A percentile compares a stretch with the other conserved stretches of the same genome.
Conservation (phyloP, 2,113 vertebrate species). For the Ameiurus melas region DNA sequence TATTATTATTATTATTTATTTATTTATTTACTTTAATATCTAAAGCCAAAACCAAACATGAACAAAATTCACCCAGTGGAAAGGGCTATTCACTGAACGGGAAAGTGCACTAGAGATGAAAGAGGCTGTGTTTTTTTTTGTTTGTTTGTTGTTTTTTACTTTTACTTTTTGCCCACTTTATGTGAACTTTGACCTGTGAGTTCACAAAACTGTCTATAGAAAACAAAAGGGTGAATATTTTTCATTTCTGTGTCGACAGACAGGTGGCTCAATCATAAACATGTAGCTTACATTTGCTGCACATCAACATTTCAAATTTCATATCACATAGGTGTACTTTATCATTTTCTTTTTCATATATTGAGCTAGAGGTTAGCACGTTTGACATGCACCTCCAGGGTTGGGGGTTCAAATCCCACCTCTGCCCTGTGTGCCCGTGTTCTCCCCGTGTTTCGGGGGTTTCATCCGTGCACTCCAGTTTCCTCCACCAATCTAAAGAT, state of each 20-base stretch:
- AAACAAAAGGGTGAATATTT: not conserved
- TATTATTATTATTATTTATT: too few relatives aligned
- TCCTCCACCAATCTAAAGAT: too few relatives aligned
- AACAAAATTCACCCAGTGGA: not conserved
- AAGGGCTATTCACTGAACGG: not conserved
- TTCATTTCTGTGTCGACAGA: not conserved
- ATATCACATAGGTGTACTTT: not conserved
- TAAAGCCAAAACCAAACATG: not conserved
- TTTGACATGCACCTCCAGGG: too few relatives aligned
- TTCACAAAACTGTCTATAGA: not conserved
- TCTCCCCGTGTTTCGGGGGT: too few relatives aligned
- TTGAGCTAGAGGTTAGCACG: too few relatives aligned
- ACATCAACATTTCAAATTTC: not conserved
- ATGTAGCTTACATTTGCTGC: not conserved
- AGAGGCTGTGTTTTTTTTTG: not conserved
- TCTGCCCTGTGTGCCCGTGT: too few relatives aligned
- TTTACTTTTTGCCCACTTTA: not conserved
- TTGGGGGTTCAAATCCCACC: too few relatives aligned
- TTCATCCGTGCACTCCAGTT: too few relatives aligned
- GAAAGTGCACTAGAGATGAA: not conserved
- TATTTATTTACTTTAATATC: too few relatives aligned
- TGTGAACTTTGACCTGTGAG: not conserved
- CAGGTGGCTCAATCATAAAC: not conserved
- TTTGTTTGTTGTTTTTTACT: not conserved
- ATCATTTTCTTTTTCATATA: not conserved